Conservation (phyloP, 2,113 vertebrate species). For the Pavo muticus region DNA sequence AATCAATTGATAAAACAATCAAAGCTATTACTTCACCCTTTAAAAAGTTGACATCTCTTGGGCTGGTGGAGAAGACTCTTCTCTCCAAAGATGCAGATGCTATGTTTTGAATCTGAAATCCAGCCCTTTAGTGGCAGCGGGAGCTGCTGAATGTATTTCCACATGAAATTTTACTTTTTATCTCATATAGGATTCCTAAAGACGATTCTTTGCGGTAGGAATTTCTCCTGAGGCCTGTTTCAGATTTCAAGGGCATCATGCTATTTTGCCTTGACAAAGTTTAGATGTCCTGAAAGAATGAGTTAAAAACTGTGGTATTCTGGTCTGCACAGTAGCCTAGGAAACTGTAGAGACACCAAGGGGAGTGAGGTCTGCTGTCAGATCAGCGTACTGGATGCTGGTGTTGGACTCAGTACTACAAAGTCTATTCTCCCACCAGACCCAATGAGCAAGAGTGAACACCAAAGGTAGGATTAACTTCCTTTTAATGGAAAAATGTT, state of each 20-base stretch:
- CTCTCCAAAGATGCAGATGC: background rate
- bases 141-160: background rate
- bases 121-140: background rate
- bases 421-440: background rate
- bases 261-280: slow-evolving; percentile 36
- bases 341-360: slow-evolving; percentile 24
- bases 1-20: no score
- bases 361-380: background rate
- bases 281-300: slow-evolving; percentile 33
- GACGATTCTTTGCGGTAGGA: background rate
- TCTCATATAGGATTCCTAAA: background rate
- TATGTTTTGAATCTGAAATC: background rate
- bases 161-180: background rate
- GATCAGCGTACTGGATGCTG: background rate
- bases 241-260: background rate
- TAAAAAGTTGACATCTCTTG: background rate
- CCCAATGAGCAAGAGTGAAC: background rate
- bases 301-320: background rate
- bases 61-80: background rate
- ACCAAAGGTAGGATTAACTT: background rate
- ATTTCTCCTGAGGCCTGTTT: background rate
- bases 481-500: slow-evolving; percentile 43
- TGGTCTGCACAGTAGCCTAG: slow-evolving; percentile 21
- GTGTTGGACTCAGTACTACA: slow-evolving; percentile 29
- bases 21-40: background rate